Evolutionary conservation across 2,888 invertebrate species (phyloP).

Genomic region (Flexamia atlantica): DNA sequence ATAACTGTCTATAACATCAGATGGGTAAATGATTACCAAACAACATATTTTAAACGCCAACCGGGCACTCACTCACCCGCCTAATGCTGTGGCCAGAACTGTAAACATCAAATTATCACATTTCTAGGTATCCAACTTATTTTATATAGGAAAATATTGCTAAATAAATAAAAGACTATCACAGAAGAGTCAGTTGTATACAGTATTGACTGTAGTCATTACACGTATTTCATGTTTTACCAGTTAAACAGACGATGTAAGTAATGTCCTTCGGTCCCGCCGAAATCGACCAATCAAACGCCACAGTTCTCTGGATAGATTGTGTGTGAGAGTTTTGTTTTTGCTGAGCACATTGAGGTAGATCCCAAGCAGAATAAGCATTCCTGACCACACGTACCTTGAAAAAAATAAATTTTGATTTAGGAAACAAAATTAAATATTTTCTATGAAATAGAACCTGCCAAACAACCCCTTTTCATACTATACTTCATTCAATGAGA

Average conservation of each 20-base stretch:
- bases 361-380: constrained; percentile 92
- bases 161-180: constrained; percentile 38
- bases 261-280: constrained; percentile 6
- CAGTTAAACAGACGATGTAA: constrained; percentile 21
- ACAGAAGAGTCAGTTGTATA: background rate
- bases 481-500: no score
- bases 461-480: no score
- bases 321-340: constrained; percentile 71
- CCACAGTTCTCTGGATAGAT: constrained; percentile 20
- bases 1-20: no score
- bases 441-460: no score
- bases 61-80: no score
- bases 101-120: no score
- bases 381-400: constrained; percentile 94
- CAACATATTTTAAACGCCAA: no score
- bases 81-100: no score
- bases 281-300: constrained; percentile 34
- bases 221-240: no score
- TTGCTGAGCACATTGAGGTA: constrained; percentile 97
- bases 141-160: background rate
- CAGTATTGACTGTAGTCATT: no score
- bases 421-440: no score
- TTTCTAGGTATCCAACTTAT: background rate
- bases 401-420: constrained; percentile 74
- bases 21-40: no score